Base-by-base conservation (phyloP, 2,797 vertebrate genomes). In the Capromys pilorides region DNA sequence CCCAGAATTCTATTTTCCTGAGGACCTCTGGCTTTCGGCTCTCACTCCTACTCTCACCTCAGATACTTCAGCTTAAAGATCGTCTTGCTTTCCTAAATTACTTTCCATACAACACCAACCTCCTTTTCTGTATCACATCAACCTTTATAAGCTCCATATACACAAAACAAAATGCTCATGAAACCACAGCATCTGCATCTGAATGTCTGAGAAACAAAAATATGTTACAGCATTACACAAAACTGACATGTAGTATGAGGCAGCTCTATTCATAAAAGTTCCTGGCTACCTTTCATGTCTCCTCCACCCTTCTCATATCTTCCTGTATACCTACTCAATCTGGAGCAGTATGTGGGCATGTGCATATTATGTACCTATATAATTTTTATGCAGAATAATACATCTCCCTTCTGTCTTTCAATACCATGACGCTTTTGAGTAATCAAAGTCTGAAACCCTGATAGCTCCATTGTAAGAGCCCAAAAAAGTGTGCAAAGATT, bases 71-170 rank as follows among this genome's bases (percentile, higher is more conserved):
- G n/a, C 13, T 77, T 51, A 67, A 78, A 51, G 57, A 31, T 78
- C 54, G 73, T 92, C 78, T 88, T 88, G 33, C 14, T 82, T 92
- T 79, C 39, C 62, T 59, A 78, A 69, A n/a, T n/a, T 81, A 39
- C 41, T 92, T 51, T 87, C 73, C 45, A 80, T 22, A 14, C 45
- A 61, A 41, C 21, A 26, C 36, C 73, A 28, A 41, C 39, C 22
- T 75, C 24, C 28, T 64, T 91, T 77, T 71, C 61, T 51, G 12
- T 79, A 64, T 45, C 83, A 26, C 31, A 39, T 59, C 49, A 84
- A 24, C 10, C 18, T 90, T n/a, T 36, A 11, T 81, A 64, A 80
- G 31, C 62, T 33, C 77, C 24, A 83, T 66, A 54, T 5, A 36
- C 16, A 93, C 6, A 84, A 18, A 71, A 16, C 18, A 67, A 87